phyloP scores from a whole-genome alignment of 2,888 invertebrate genomes.

The Nephrotoma flavescens region DNA sequence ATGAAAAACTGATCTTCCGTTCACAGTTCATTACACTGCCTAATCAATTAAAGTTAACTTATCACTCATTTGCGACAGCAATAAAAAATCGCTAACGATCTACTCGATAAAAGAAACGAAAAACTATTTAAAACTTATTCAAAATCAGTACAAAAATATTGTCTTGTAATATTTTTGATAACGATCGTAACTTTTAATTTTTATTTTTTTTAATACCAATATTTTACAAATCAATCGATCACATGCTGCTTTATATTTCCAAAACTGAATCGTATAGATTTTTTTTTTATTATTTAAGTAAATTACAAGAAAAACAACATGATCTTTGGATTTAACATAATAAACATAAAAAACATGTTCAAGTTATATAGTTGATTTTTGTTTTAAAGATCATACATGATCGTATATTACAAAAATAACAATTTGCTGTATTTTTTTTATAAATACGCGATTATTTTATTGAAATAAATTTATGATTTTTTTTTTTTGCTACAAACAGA shows the following conservation, averaged over 20 bases:
- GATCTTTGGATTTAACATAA: not conserved
- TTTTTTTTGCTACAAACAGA: not conserved
- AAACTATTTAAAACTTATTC: not conserved
- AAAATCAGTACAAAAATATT: not conserved
- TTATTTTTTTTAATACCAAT: not conserved
- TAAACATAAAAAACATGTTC: not conserved
- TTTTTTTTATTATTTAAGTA: not conserved
- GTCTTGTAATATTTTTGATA: not conserved
- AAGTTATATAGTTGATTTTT: not conserved
- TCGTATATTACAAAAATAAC: not conserved
- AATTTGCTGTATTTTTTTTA: not conserved
- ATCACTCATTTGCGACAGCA: too few relatives aligned
- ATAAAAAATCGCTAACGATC: too few relatives aligned
- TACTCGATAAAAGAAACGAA: too few relatives aligned
- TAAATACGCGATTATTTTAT: not conserved
- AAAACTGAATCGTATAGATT: not conserved
- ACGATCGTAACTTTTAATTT: not conserved
- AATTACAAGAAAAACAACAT: not conserved
- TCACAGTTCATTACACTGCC: too few relatives aligned
- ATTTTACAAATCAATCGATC: not conserved
- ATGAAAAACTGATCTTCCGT: too few relatives aligned
- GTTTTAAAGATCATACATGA: not conserved
- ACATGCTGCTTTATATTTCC: not conserved
- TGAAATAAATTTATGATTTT: not conserved
- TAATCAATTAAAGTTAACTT: too few relatives aligned